These are phyloP conservation scores for Laspeyria flexula DNA, from an alignment of 2,888 invertebrate genomes.

Conservation along the genomic window DNA sequence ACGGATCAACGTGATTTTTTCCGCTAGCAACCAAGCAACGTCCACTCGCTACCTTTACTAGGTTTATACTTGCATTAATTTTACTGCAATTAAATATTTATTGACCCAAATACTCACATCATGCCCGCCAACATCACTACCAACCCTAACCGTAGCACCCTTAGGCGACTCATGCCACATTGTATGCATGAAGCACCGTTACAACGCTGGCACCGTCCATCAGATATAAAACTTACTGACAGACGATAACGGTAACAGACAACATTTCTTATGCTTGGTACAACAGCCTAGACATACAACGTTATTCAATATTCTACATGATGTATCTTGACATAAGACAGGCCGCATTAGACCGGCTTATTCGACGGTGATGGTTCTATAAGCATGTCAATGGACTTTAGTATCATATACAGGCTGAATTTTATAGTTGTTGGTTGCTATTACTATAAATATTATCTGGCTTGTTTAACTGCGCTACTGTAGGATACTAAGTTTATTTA, in stretches of 20 bases:
- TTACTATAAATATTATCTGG: neutral
- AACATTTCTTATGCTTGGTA: conserved; percentile 60
- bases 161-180: conserved; percentile 45
- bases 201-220: conserved; percentile 63
- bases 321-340: conserved; percentile 50
- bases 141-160: conserved; percentile 53
- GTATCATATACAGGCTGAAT: conserved; percentile 21
- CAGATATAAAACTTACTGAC: conserved; percentile 75
- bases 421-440: neutral
- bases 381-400: conserved; percentile 54
- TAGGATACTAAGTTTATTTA: no score
- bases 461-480: no score
- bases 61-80: no score
- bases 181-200: conserved; percentile 64
- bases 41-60: no score
- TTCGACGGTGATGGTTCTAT: conserved; percentile 42
- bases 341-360: conserved; percentile 40
- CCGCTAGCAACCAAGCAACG: no score
- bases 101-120: neutral
- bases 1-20: no score
- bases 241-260: conserved; percentile 75
- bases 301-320: conserved; percentile 56
- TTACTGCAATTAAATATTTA: no score
- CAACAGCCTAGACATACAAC: conserved; percentile 44
- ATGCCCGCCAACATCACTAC: conserved; percentile 15